These are phyloP conservation scores for Orthonevra nobilis DNA, from an alignment of 2,888 invertebrate genomes.

Conservation along the genomic window DNA sequence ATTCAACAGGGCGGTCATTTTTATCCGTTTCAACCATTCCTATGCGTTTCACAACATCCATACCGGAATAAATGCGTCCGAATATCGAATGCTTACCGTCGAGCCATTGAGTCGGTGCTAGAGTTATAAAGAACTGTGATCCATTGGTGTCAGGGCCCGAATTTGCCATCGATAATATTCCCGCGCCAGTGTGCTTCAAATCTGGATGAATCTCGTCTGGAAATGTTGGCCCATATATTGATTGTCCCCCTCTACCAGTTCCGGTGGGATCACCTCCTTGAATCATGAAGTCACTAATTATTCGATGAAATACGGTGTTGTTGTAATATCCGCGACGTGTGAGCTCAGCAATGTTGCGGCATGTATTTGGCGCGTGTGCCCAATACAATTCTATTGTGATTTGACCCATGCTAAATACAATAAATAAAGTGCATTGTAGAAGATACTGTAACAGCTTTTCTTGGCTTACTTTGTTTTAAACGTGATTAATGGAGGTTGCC, in stretches of 20 bases:
- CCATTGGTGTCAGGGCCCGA: constrained; percentile 98
- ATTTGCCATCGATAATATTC: constrained; percentile 98
- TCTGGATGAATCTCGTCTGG: constrained; percentile 97
- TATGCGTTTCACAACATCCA: constrained; percentile 94
- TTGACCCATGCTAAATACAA: constrained; percentile 97
- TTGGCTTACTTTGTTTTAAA: constrained; percentile 91
- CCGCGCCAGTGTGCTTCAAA: constrained; percentile 96
- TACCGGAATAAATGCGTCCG: constrained; percentile 92
- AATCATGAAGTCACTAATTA: constrained; percentile 96
- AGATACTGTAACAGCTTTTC: not conserved
- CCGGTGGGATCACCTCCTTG: constrained; percentile 99
- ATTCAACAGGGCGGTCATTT: constrained; percentile 93
- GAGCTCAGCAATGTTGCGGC: constrained; percentile 98
- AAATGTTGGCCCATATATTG: constrained; percentile 97
- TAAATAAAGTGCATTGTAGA: no score
- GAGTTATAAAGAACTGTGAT: constrained; percentile 98
- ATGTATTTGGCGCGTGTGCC: constrained; percentile 99
- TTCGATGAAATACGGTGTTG: constrained; percentile 96
- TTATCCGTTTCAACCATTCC: constrained; percentile 96
- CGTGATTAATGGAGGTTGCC: constrained; percentile 92
- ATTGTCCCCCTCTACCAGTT: constrained; percentile 96
- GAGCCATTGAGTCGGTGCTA: constrained; percentile 98
- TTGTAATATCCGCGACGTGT: constrained; percentile 96
- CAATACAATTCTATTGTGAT: constrained; percentile 96
- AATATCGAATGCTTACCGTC: constrained; percentile 99